Conservation (phyloP, 2,888 invertebrate species). For the Hypomecis punctinalis region DNA sequence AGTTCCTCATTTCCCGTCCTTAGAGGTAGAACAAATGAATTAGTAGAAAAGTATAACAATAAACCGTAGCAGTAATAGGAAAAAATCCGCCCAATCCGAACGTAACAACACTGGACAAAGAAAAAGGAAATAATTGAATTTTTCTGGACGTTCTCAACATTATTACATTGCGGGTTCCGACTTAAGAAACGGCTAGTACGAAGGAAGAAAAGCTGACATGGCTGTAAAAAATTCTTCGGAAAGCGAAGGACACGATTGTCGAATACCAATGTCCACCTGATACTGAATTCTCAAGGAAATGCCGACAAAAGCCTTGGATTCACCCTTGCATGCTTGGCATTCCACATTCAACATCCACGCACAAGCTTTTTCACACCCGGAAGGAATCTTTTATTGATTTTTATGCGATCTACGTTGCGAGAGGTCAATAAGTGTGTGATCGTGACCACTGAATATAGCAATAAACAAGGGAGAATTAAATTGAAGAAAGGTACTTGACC, state of each 20-base stretch:
- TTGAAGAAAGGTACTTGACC: too few relatives aligned
- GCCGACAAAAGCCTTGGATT: constrained; percentile 52
- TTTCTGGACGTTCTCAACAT: constrained; percentile 57
- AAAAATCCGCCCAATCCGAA: constrained; percentile 50
- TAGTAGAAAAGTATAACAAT: constrained; percentile 51
- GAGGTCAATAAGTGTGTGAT: constrained; percentile 32
- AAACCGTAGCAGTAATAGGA: constrained; percentile 48
- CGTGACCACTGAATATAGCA: constrained; percentile 7
- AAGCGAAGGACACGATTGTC: constrained; percentile 50
- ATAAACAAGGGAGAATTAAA: background rate
- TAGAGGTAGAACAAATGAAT: constrained; percentile 48
- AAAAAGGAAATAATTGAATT: constrained; percentile 63
- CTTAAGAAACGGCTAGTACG: constrained; percentile 52
- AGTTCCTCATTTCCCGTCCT: constrained; percentile 19
- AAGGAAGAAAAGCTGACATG: constrained; percentile 54
- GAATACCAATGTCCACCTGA: constrained; percentile 65
- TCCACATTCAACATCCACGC: constrained; percentile 43
- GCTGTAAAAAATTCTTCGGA: constrained; percentile 52
- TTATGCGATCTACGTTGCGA: constrained; percentile 35
- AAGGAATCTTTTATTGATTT: constrained; percentile 38
- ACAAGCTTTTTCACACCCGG: constrained; percentile 38
- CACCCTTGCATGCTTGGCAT: constrained; percentile 49
- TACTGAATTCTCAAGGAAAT: constrained; percentile 53
- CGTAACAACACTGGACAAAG: constrained; percentile 52
- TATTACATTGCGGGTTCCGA: constrained; percentile 59